Base-by-base conservation (phyloP, 30 jellyfish, hydroid and myxozoan species). In the Hydractinia echinata region DNA sequence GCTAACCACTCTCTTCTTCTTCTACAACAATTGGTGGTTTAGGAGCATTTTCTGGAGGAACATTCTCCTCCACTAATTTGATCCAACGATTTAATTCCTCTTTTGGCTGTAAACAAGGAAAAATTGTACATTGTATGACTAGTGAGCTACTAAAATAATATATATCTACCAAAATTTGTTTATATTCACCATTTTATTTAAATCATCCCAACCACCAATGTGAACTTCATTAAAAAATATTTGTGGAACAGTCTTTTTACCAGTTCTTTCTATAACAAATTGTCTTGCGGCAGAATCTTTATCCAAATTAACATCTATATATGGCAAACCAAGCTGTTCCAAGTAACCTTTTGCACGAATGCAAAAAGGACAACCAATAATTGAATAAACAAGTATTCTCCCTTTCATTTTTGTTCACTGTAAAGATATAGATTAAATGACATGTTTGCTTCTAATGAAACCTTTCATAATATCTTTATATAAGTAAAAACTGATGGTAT, bases 321-420 rank as follows among this genome's bases (percentile, higher is more conserved):
- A 89, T 4, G 91, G 82, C 3, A 89, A 72, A 5, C 97, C 97
- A 61, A 84, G 77, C 53, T 84, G 95, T 55, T 89, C 97, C 11
- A 89, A 62, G 21, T 85, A 83, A 20, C 87, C 95, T 81, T 89
- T 89, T 53, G 92, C 92, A 53, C 95, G 76, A 69, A 89, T 89
- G 83, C 97, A 89, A 67, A 72, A 89, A 61, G 97, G 97, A 66
- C 97, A 89, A 9, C 97, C 97, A 76, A 89, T 81, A 5, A 89
- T 89, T 64, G 95, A 84, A 90, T 72, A 89, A 13, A 89, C 73
- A 10, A 87, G 72, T 15, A 89, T 71, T 79, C 81, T 73, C 8
- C 97, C 97, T 67, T 89, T 84, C 49, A 89, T 51, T 20, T 83
- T 30, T 30, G 2, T 2, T 30, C 44, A 30, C 44, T 30, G 44